Conservation (phyloP, 2,888 invertebrate species). For the Drosophila parthenogenetica region DNA sequence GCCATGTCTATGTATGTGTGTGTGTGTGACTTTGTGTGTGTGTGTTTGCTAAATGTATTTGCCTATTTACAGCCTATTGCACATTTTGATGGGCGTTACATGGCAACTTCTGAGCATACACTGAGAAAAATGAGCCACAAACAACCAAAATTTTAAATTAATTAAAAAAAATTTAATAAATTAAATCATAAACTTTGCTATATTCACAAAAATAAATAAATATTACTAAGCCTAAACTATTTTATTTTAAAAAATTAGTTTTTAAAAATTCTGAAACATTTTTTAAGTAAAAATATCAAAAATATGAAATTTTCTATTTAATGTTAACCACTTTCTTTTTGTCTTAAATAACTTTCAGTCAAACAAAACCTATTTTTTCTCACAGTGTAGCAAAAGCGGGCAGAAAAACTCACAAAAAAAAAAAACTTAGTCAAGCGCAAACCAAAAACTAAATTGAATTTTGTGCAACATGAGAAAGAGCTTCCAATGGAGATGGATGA, state of each 20-base stretch:
- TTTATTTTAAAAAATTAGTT: too few species aligned
- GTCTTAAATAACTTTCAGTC: too few species aligned
- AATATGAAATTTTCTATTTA: too few species aligned
- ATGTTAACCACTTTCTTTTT: too few species aligned
- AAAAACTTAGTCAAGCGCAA: constrained; percentile 73
- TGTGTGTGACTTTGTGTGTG: constrained; percentile 2
- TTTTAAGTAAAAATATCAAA: too few species aligned
- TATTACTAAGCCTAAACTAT: too few species aligned
- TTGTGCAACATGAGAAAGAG: constrained; percentile 47
- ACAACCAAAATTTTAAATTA: background rate
- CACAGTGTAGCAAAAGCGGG: background rate
- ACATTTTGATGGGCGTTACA: constrained; percentile 67
- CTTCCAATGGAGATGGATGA: background rate
- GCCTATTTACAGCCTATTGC: constrained; percentile 81
- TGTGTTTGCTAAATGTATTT: constrained; percentile 66
- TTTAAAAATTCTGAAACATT: too few species aligned
- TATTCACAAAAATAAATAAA: too few species aligned
- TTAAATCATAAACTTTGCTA: too few species aligned
- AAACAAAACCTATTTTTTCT: background rate
- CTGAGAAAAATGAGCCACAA: background rate
- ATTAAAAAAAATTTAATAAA: too few species aligned
- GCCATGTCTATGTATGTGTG: background rate
- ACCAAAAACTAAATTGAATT: constrained; percentile 79
- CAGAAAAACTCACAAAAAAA: background rate
- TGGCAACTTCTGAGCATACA: constrained; percentile 21